Conservation (phyloP, 2,888 invertebrate genomes). For the Callosobruchus maculatus region DNA sequence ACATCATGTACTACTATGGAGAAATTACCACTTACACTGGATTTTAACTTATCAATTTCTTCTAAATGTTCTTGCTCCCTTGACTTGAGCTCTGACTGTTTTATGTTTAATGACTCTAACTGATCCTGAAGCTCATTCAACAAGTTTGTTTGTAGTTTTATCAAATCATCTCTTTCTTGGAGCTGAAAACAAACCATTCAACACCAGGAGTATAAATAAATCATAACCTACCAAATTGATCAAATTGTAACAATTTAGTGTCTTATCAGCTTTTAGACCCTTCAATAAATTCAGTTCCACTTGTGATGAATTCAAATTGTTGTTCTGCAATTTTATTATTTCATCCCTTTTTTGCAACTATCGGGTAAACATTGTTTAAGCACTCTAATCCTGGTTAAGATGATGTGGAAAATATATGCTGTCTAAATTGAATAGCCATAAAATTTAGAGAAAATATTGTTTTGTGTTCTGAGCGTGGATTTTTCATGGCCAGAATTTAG, state of each 20-base stretch:
- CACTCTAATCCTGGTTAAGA: too few relatives aligned
- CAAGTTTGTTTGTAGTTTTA: slow-evolving; percentile 28
- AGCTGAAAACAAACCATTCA: slow-evolving; percentile 11
- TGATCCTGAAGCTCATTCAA: slow-evolving; percentile 30
- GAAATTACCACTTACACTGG: slow-evolving; percentile 25
- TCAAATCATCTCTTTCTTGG: slow-evolving; percentile 30
- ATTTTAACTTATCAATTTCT: slow-evolving; percentile 34
- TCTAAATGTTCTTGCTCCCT: slow-evolving; percentile 26
- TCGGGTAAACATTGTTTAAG: neutral
- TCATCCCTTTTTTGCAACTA: neutral
- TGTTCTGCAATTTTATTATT: slow-evolving; percentile 2
- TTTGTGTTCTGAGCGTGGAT: too few relatives aligned
- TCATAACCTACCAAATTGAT: neutral
- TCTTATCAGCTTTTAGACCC: neutral
- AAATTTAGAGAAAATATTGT: too few relatives aligned
- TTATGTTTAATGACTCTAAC: slow-evolving; percentile 25
- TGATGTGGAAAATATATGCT: too few relatives aligned
- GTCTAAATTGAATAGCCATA: too few relatives aligned
- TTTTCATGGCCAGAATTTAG: too few relatives aligned
- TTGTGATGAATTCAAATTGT: neutral
- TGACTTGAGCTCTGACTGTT: slow-evolving; percentile 22
- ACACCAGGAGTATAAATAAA: neutral
- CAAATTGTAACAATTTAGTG: neutral
- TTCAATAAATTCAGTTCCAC: neutral
- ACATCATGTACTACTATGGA: too few relatives aligned